Percentiles rank a stretch among this genome's conserved stretches.
Evolutionary conservation across 2,113 vertebrate species (phyloP).

Genomic region (Lycaon pictus): DNA sequence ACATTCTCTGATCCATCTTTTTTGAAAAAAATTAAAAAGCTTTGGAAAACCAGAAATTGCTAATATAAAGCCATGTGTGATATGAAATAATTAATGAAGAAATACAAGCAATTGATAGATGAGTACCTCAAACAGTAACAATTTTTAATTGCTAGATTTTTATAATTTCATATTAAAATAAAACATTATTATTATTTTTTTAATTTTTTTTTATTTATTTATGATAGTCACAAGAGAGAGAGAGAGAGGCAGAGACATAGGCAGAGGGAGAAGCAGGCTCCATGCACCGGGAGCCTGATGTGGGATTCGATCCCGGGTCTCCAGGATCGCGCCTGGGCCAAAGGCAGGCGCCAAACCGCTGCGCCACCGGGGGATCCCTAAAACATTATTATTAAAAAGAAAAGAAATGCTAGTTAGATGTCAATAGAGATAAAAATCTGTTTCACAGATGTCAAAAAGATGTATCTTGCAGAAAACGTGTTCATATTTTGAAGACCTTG

Average conservation of each 20-base stretch:
- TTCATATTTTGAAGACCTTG: constrained; percentile 58
- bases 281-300: too few relatives aligned
- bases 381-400: constrained; percentile 30
- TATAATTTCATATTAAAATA: constrained; percentile 54
- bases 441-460: constrained; percentile 63
- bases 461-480: constrained; percentile 53
- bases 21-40: constrained; percentile 14
- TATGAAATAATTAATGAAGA: neutral
- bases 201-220: too few relatives aligned
- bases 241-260: too few relatives aligned
- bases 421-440: constrained; percentile 59
- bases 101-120: neutral
- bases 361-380: too few relatives aligned
- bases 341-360: too few relatives aligned
- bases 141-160: constrained; percentile 14
- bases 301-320: too few relatives aligned
- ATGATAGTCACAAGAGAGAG: too few relatives aligned
- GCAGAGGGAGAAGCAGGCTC: too few relatives aligned
- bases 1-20: neutral
- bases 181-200: constrained; percentile 7
- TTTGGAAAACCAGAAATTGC: neutral
- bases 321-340: too few relatives aligned
- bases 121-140: neutral
- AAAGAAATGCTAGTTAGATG: constrained; percentile 44
- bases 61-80: neutral